Evolutionary conservation across 2,113 vertebrate species (phyloP).

Genomic region (Asarcornis scutulata): DNA sequence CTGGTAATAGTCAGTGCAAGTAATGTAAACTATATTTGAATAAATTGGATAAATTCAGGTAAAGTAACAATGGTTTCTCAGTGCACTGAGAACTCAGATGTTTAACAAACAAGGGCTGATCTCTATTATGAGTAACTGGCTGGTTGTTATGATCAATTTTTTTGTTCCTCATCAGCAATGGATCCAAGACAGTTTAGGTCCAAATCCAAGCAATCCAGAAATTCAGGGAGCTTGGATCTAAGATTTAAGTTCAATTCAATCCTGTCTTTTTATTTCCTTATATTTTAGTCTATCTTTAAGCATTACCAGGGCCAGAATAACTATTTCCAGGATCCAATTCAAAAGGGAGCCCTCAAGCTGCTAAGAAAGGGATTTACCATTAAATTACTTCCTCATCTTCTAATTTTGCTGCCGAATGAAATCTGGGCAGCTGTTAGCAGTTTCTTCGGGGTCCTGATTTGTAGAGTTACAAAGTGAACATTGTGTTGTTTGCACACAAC

Average conservation of each 20-base stretch:
- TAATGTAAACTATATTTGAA: background rate
- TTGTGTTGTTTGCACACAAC: background rate
- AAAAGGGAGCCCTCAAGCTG: constrained; percentile 39
- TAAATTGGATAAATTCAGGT: background rate
- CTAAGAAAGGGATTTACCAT: constrained; percentile 30
- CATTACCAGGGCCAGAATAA: background rate
- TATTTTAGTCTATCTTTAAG: constrained; percentile 29
- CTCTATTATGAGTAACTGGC: background rate
- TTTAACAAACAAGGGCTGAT: background rate
- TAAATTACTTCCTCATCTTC: constrained; percentile 51
- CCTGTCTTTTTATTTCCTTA: background rate
- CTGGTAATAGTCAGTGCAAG: background rate
- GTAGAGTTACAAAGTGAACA: constrained; percentile 39
- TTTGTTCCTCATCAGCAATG: background rate
- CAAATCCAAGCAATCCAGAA: background rate
- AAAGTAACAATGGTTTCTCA: background rate
- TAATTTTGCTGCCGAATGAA: constrained; percentile 35
- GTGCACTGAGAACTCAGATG: background rate
- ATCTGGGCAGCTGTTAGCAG: constrained; percentile 42
- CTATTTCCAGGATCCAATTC: constrained; percentile 40
- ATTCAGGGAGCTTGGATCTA: constrained; percentile 31
- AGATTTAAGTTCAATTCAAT: background rate
- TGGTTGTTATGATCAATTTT: background rate
- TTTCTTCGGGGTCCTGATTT: constrained; percentile 32
- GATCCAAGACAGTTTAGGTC: background rate